A percentile compares a stretch with the other conserved stretches of the same genome.
These are phyloP conservation scores for Sitophilus oryzae DNA, from an alignment of 1,140 invertebrate genomes.

Conservation along the genomic window DNA sequence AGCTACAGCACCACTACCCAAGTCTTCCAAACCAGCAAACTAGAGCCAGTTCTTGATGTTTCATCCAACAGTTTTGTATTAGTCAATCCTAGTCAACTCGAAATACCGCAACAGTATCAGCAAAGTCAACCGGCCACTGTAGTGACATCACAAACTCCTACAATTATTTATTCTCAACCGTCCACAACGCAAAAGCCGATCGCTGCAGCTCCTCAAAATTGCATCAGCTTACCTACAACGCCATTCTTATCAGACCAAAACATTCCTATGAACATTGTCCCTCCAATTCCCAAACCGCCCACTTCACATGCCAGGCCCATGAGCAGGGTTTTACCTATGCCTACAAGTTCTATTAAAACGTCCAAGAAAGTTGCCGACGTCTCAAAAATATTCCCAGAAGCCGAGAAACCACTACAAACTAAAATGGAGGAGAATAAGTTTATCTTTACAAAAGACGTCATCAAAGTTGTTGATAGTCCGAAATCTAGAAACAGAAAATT, in stretches of 20 bases:
- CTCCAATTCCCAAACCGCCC: conserved; percentile 53
- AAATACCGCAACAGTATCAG: conserved; percentile 23
- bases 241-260: conserved; percentile 52
- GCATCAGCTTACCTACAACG: conserved; percentile 54
- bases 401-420: conserved; percentile 48
- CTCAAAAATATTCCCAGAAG: conserved; percentile 43
- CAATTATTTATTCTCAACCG: conserved; percentile 24
- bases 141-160: conserved; percentile 20
- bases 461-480: conserved; percentile 14
- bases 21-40: conserved; percentile 74
- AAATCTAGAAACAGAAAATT: conserved; percentile 24
- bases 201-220: conserved; percentile 34
- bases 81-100: conserved; percentile 50
- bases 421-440: conserved; percentile 43
- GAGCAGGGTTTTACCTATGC: conserved; percentile 69
- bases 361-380: conserved; percentile 40
- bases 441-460: conserved; percentile 19
- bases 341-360: conserved; percentile 44
- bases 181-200: conserved; percentile 23
- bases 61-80: conserved; percentile 61
- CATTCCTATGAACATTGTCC: conserved; percentile 62
- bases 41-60: conserved; percentile 70
- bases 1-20: conserved; percentile 77
- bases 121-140: conserved; percentile 11
- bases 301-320: conserved; percentile 54